Base-by-base conservation (phyloP, 2,113 vertebrate genomes). In the Tiliqua scincoides region DNA sequence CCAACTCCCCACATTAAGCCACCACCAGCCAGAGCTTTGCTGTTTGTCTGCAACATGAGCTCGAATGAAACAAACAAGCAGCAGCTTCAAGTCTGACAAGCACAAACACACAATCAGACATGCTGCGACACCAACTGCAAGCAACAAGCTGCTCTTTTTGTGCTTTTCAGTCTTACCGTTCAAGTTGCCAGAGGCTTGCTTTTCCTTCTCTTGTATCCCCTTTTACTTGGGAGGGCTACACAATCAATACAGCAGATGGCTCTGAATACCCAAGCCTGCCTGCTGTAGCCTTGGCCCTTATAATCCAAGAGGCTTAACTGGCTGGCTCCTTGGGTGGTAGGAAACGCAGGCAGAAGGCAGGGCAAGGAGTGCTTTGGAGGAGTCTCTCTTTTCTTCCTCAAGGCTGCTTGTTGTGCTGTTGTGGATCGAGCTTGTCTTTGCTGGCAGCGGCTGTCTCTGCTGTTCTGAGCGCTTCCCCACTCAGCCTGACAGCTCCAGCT, bases 191-290 rank as follows among this genome's bases (percentile, higher is more conserved):
- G n/a, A 89, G 20, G 80, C 86, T 65, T 25, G 30, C 70, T 83
- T n/a, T 43, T 17, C 40, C 82, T 77, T 89, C 70, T 18, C 85
- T 57, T 72, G 83, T 83, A 91, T 93, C 91, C 92, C 92, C 90
- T 94, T 91, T 94, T 90, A 92, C 90, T 91, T 92, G 92, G 92
- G 90, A 94, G 89, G 89, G 87, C 84, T 90, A 89, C 89, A 71
- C 91, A 92, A 87, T 89, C 82, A 68, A 85, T 83, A 91, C 84
- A 59, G 79, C 79, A 61, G 73, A 78, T 76, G 79, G 43, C 87
- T 88, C 61, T 30, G 61, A 25, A 75, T 59, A 75, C 88, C 91
- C 52, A 20, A 85, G 83, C 85, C 87, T 68, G 83, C 54, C 48
- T 82, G 85, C 86, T 68, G 85, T 65, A 79, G 83, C 83, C 85